Percentiles rank a stretch among this genome's conserved stretches.
These are phyloP conservation scores for Epinephelus malabaricus DNA, from an alignment of 2,797 vertebrate species.

Conservation along the genomic window DNA sequence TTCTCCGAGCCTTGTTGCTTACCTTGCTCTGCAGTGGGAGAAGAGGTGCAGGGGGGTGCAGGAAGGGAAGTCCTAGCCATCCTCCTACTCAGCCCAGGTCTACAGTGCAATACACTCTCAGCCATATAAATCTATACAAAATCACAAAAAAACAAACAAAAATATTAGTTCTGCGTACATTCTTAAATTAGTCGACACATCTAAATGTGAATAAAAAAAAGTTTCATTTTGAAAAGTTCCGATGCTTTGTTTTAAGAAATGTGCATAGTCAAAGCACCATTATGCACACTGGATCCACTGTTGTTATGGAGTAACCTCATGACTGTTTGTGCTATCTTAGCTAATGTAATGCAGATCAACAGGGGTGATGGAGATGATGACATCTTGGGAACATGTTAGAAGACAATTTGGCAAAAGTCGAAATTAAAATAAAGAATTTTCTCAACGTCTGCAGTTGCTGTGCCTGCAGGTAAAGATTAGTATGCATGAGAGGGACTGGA, in stretches of 20 bases:
- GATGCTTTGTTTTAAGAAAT: not conserved
- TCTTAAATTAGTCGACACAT: not conserved
- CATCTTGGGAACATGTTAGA: not conserved
- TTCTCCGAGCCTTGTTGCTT: not conserved
- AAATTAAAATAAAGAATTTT: not conserved
- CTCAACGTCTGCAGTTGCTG: not conserved
- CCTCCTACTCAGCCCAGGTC: not conserved
- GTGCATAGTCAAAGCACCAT: not conserved
- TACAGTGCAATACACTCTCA: not conserved
- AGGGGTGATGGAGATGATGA: not conserved
- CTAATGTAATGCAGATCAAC: not conserved
- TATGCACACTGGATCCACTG: not conserved
- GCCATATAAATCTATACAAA: not conserved
- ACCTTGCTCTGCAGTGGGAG: not conserved
- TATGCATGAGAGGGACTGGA: not conserved
- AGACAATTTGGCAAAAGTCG: not conserved
- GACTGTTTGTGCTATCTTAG: not conserved
- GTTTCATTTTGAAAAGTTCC: not conserved
- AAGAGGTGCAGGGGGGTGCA: not conserved
- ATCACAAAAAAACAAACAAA: too few relatives aligned
- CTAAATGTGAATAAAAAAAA: not conserved
- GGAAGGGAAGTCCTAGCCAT: not conserved
- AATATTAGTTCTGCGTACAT: not conserved
- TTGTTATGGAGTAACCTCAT: not conserved
- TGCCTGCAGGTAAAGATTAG: not conserved